phyloP scores from a whole-genome alignment of 2,888 invertebrate species.

The Eupithecia pulchellata region DNA sequence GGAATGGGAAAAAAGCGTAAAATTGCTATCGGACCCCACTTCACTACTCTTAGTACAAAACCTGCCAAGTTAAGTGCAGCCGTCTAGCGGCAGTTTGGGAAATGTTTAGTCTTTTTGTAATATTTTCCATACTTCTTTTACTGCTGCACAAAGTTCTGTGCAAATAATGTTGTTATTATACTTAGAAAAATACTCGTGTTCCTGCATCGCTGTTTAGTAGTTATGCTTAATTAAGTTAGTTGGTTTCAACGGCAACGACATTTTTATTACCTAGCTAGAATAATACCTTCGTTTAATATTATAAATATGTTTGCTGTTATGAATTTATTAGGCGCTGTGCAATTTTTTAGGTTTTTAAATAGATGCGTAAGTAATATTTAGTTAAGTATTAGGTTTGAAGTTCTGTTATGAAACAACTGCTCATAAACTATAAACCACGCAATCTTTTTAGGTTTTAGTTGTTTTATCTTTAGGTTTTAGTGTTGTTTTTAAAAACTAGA shows the following conservation, averaged over 20 bases:
- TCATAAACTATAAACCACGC: background rate
- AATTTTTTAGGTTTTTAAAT: background rate
- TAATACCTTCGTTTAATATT: background rate
- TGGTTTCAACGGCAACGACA: background rate
- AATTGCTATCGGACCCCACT: background rate
- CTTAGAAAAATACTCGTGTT: background rate
- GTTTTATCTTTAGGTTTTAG: background rate
- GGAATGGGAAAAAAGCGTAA: conserved; percentile 36
- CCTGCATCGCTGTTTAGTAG: background rate
- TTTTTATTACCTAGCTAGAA: too few species aligned
- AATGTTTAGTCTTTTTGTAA: too few species aligned
- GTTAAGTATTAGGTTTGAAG: background rate
- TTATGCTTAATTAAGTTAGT: background rate
- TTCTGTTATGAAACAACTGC: background rate
- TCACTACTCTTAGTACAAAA: background rate
- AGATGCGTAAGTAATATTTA: background rate
- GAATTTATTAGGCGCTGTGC: conserved; percentile 16
- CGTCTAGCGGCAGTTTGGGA: background rate
- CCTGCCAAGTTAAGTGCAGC: background rate
- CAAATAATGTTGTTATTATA: background rate
- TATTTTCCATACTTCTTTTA: background rate
- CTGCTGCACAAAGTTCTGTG: background rate
- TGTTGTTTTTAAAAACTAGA: background rate
- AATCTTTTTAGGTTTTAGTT: background rate
- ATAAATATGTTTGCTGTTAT: conserved; percentile 12